Percentiles rank a stretch among this genome's conserved stretches.
These are phyloP conservation scores for Ormyrus pomaceus DNA, from an alignment of 2,888 invertebrate species.

Conservation along the genomic window DNA sequence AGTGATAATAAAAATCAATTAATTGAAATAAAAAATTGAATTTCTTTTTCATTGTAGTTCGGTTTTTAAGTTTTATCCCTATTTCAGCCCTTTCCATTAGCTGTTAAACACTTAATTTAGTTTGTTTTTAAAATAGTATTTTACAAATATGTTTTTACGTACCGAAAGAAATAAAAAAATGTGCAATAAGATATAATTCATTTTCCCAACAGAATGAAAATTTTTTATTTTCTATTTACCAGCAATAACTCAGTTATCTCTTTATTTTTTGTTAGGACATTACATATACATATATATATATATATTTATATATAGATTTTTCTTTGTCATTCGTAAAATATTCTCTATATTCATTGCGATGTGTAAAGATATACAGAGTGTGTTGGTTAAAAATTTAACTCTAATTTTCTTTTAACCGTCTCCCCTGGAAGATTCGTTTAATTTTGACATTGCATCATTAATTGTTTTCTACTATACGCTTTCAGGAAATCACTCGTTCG, in stretches of 20 bases:
- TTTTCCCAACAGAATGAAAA: conserved; percentile 59
- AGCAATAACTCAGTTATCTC: conserved; percentile 56
- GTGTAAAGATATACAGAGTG: conserved; percentile 57
- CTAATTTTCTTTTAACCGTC: conserved; percentile 43
- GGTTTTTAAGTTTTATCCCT: not conserved
- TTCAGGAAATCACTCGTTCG: conserved; percentile 39
- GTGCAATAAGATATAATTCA: conserved; percentile 29
- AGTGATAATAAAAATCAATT: conserved; percentile 10
- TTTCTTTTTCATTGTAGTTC: conserved; percentile 11
- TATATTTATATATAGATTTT: conserved; percentile 47
- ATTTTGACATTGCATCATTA: conserved; percentile 41
- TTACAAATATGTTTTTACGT: conserved; percentile 16
- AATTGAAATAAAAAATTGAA: not conserved
- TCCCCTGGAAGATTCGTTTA: conserved; percentile 52
- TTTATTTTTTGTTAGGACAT: conserved; percentile 56
- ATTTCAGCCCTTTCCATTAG: conserved; percentile 3
- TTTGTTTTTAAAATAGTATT: conserved; percentile 32
- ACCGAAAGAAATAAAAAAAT: conserved; percentile 5
- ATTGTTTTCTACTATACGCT: conserved; percentile 25
- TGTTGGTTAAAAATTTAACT: conserved; percentile 49
- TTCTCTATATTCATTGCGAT: conserved; percentile 54
- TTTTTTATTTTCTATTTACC: conserved; percentile 59
- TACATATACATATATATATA: conserved; percentile 59
- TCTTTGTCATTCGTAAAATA: conserved; percentile 61
- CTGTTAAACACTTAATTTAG: not conserved